Percentiles rank a stretch among this genome's conserved stretches.
Conservation (phyloP, 2,797 vertebrate species). For the Macropus fuliginosus region DNA sequence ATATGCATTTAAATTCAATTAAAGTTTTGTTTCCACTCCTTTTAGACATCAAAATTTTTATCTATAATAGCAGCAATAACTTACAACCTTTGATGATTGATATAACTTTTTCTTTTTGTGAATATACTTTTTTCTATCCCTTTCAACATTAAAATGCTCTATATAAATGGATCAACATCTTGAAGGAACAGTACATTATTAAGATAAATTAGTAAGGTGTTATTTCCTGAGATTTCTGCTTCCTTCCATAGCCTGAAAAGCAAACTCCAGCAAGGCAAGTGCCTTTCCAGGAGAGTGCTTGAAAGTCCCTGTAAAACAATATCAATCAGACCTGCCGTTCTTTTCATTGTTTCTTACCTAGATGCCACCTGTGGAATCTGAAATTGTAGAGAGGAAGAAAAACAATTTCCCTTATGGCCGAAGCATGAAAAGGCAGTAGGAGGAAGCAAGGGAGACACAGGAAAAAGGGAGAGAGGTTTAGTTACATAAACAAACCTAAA, state of each 20-base stretch:
- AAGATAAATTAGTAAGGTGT: slow-evolving; percentile 62
- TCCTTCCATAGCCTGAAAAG: slow-evolving; percentile 68
- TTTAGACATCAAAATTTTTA: neutral
- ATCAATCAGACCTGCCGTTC: slow-evolving; percentile 26
- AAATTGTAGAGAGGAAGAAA: slow-evolving; percentile 63
- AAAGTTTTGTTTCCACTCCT: neutral
- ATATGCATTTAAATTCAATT: neutral
- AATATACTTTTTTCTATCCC: neutral
- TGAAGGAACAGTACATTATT: neutral
- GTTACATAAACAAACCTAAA: slow-evolving; percentile 63
- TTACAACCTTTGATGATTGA: neutral
- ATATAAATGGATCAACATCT: neutral
- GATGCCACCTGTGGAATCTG: neutral
- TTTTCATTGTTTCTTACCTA: accelerated
- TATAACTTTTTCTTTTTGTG: neutral
- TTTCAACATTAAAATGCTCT: neutral
- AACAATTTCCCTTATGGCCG: slow-evolving; percentile 40
- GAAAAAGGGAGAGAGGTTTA: slow-evolving; percentile 79
- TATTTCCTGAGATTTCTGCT: slow-evolving; percentile 69
- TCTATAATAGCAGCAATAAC: neutral
- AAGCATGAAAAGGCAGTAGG: slow-evolving; percentile 55
- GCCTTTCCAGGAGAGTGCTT: neutral
- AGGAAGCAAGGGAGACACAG: slow-evolving; percentile 85
- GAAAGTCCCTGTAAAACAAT: neutral
- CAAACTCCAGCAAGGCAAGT: neutral